A percentile compares a stretch with the other conserved stretches of the same genome.
Conservation (phyloP, 1,140 invertebrate genomes). For the Antheraea pernyi region DNA sequence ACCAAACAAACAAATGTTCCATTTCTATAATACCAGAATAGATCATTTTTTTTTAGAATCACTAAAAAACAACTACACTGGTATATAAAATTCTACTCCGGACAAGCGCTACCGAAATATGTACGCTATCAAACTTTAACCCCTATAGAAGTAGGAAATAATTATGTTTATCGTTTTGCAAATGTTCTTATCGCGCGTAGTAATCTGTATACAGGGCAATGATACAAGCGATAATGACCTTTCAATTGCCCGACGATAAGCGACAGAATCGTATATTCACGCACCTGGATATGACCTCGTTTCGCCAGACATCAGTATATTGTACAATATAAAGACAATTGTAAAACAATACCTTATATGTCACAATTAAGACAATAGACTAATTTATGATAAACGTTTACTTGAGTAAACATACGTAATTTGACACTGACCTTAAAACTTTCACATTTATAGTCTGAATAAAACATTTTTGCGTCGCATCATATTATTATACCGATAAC, state of each 20-base stretch:
- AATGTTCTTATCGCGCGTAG: neutral
- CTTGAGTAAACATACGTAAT: neutral
- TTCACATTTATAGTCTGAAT: neutral
- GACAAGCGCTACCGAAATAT: neutral
- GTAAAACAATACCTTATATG: neutral
- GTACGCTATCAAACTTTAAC: neutral
- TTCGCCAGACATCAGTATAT: neutral
- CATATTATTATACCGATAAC: no score
- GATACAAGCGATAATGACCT: slow-evolving; percentile 7
- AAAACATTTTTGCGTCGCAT: no score
- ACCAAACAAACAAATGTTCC: no score
- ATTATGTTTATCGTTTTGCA: neutral
- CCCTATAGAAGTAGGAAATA: neutral
- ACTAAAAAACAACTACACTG: no score
- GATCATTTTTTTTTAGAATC: no score
- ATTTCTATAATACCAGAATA: no score
- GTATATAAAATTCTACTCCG: no score
- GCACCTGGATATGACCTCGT: slow-evolving; percentile 11
- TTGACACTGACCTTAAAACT: neutral
- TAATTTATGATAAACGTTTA: neutral
- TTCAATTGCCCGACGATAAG: neutral
- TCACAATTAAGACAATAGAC: neutral
- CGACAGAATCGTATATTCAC: slow-evolving; percentile 1
- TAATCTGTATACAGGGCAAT: neutral
- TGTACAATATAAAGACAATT: slow-evolving; percentile 2